Conservation (phyloP, 2,797 vertebrate species). For the Scomberomorus guttatus region DNA sequence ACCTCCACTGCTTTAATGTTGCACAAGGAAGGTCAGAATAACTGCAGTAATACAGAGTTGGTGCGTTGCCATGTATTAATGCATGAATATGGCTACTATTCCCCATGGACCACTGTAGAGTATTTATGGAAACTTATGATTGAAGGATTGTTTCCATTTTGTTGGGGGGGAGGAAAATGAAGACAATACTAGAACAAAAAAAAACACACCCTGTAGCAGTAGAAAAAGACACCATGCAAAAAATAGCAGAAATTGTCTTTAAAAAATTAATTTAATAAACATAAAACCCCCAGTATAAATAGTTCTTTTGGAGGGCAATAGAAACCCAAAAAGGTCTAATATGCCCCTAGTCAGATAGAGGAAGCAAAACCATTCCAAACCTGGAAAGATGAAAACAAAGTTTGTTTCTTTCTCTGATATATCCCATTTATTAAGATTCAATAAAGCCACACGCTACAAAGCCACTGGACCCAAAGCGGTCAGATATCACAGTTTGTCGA, state of each 20-base stretch:
- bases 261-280: neutral
- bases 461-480: constrained; percentile 13
- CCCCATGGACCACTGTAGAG: neutral
- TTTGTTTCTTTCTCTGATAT: neutral
- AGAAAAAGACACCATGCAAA: neutral
- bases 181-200: neutral
- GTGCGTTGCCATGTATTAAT: neutral
- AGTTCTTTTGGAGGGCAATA: neutral
- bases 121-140: neutral
- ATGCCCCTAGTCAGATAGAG: neutral
- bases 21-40: constrained; percentile 16
- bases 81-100: neutral
- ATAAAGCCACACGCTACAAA: neutral
- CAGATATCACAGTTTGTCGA: constrained; percentile 34
- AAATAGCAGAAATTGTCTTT: neutral
- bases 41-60: neutral
- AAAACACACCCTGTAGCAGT: neutral
- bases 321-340: neutral
- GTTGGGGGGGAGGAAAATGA: neutral
- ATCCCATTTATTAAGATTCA: constrained; percentile 24
- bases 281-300: neutral
- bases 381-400: neutral
- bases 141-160: neutral
- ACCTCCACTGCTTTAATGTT: constrained; percentile 6
- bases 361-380: neutral